Conservation (phyloP, 2,113 vertebrate genomes). For the Hystrix brachyura region DNA sequence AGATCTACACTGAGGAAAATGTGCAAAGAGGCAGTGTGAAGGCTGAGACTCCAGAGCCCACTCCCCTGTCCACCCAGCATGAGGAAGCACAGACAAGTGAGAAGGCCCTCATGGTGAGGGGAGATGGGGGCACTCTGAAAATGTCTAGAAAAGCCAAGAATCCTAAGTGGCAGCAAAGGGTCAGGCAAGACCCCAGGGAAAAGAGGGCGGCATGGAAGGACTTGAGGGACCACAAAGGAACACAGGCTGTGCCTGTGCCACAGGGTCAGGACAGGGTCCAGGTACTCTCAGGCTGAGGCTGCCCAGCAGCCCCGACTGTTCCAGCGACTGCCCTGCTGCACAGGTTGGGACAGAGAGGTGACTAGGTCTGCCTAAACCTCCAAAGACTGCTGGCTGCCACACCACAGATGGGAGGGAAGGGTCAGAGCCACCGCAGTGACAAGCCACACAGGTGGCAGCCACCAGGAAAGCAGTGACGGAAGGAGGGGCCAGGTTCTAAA, state of each 20-base stretch:
- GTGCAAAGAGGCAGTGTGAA: not conserved
- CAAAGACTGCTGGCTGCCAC: not conserved
- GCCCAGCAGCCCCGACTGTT: not conserved
- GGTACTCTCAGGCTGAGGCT: not conserved
- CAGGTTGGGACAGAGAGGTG: not conserved
- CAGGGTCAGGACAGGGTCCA: not conserved
- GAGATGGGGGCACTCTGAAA: not conserved
- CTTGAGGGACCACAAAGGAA: fast-evolving
- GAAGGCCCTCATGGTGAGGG: not conserved
- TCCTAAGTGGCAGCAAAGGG: not conserved
- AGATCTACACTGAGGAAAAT: not conserved
- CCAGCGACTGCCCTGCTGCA: not conserved
- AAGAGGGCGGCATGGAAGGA: no score
- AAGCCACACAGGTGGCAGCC: not conserved
- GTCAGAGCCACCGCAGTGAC: not conserved
- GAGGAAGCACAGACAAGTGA: not conserved
- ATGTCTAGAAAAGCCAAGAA: not conserved
- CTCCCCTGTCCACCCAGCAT: not conserved
- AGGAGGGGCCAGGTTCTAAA: no score
- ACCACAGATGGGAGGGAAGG: not conserved
- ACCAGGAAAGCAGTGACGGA: not conserved
- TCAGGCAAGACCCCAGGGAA: not conserved
- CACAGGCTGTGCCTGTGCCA: not conserved
- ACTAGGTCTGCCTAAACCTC: no score
- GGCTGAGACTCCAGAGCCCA: not conserved